These are phyloP conservation scores for Oasisia sp. DNA, from an alignment of 2,888 invertebrate genomes.

Conservation along the genomic window DNA sequence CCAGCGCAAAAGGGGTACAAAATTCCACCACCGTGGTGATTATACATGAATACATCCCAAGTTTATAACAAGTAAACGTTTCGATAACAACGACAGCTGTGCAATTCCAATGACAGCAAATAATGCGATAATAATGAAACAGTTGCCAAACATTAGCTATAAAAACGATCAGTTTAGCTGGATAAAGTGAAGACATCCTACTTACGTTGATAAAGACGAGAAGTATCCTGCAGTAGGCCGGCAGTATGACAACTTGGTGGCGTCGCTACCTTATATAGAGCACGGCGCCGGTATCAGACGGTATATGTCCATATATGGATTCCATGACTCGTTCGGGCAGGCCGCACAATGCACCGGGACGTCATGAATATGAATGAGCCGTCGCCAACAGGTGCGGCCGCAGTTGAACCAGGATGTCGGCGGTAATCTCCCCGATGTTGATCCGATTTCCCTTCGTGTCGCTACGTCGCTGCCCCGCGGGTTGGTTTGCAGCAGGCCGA, in stretches of 20 bases:
- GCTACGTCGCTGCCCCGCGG: background rate
- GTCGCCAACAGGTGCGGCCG: background rate
- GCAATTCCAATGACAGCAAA: background rate
- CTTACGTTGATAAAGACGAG: background rate
- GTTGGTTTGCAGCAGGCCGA: background rate
- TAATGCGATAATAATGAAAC: background rate
- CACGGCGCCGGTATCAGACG: background rate
- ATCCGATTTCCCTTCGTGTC: background rate
- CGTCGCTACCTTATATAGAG: background rate
- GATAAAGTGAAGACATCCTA: background rate
- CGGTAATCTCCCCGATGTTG: background rate
- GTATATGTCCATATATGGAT: background rate
- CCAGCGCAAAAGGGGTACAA: background rate
- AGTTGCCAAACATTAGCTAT: background rate
- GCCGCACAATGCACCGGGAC: background rate
- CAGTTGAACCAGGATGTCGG: background rate
- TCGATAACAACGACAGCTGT: background rate
- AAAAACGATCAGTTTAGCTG: background rate
- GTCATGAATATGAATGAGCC: background rate
- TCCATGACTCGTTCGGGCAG: background rate
- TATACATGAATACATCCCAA: background rate
- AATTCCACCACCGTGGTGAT: background rate
- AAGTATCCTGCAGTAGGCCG: background rate
- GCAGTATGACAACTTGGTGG: background rate
- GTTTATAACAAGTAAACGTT: background rate